Base-by-base conservation (phyloP, 2,888 invertebrate species). In the Hypomecis punctinalis region DNA sequence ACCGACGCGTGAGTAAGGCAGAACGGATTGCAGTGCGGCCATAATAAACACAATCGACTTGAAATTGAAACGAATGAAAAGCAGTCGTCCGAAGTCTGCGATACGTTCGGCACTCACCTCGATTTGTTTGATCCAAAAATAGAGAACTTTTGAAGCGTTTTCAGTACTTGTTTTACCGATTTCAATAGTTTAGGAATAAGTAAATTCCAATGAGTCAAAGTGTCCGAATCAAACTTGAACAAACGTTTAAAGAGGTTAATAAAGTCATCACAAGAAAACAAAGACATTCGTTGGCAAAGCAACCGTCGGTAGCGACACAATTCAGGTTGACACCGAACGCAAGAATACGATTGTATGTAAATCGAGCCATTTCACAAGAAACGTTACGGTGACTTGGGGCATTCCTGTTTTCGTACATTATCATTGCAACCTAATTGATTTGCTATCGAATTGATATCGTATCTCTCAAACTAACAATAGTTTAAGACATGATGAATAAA, bases 1-100 rank as follows among this genome's bases (percentile, higher is more conserved):
- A 74, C 68, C 58, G 47, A 67, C 55, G 59, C 66, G 62, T 72
- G 72, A 69, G 66, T 70, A 73, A 63, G 63, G 59, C 63, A 51
- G 43, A 59, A 55, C 67, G 63, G 69, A 71, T 71, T 74, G 72
- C 65, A 73, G 66, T 55, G 53, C 47, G 47, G 48, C 63, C 52
- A 57, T 69, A 63, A 67, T 71, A 65, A 66, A 70, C 70, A 73
- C 73, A 72, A 72, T 58, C 43, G 58, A 54, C 37, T 46, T 48
- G 37, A 39, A 52, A 63, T 63, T 54, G 54, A 51, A 60, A 51
- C 39, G 35, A 46, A 55, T 45, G 58, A 53, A 58, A 60, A 55
- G n/a, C 45, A 49, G 39, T 60, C 45, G 49, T 43, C 45, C 53
- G 23, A 59, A 40, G 9, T 7, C 46, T 49, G 40, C 40, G 13